Evolutionary conservation across 2,888 invertebrate genomes (phyloP).

Genomic region (Papilio elwesi): DNA sequence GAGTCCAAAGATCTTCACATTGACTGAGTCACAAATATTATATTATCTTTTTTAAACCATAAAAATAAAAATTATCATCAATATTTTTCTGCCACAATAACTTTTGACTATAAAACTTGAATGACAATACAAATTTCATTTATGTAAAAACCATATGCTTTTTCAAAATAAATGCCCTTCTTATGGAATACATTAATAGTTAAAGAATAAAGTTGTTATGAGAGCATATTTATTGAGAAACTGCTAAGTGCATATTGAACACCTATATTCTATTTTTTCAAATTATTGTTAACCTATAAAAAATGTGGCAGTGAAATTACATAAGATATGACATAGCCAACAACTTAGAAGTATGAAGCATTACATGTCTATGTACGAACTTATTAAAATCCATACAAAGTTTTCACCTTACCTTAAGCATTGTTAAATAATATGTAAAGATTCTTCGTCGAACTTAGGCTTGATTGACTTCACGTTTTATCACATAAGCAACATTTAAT

Average conservation of each 20-base stretch:
- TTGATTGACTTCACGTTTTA: slow-evolving; percentile 1
- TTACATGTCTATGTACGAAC: not conserved
- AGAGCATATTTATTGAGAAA: not conserved
- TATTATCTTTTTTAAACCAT: not conserved
- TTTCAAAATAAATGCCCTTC: not conserved
- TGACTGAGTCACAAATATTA: not conserved
- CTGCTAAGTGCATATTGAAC: not conserved
- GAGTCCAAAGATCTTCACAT: not conserved
- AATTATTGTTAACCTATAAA: not conserved
- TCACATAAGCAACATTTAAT: not conserved
- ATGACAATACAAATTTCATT: not conserved
- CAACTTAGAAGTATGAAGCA: not conserved
- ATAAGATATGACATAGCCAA: not conserved
- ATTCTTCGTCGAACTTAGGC: not conserved
- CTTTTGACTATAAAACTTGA: not conserved
- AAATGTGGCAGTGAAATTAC: not conserved
- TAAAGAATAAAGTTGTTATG: not conserved
- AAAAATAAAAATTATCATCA: not conserved
- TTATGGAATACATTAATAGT: not conserved
- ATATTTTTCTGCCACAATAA: not conserved
- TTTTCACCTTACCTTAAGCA: slow-evolving; percentile 2
- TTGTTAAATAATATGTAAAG: not conserved
- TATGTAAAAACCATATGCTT: not conserved
- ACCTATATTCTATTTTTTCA: not conserved
- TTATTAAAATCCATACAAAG: not conserved